Percentiles rank a stretch among this genome's conserved stretches.
Evolutionary conservation across 30 jellyfish, hydroid and myxozoan species (phyloP).

Genomic region (Aurelia aurita): DNA sequence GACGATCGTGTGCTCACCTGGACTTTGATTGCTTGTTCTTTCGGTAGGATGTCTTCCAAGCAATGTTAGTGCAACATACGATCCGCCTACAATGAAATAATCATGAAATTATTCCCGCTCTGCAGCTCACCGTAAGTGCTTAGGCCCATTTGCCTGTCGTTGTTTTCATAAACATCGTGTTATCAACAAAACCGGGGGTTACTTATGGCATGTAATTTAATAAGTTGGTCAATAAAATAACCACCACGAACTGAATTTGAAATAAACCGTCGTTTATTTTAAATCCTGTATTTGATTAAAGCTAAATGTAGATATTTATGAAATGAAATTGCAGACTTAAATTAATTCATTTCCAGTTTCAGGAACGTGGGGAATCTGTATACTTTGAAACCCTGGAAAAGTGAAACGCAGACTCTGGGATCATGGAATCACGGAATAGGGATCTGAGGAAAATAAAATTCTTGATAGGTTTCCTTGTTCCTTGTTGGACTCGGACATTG

Average conservation of each 20-base stretch:
- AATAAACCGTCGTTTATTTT: too few species aligned
- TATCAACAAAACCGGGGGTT: slow-evolving; percentile 11
- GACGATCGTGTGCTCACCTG: slow-evolving; percentile 32
- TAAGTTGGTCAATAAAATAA: too few species aligned
- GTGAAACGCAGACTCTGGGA: too few species aligned
- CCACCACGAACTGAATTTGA: too few species aligned
- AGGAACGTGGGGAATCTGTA: too few species aligned
- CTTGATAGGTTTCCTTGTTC: too few species aligned
- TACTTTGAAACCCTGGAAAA: too few species aligned
- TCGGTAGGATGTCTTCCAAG: slow-evolving; percentile 81
- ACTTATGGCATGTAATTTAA: too few species aligned
- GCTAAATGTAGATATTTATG: neutral
- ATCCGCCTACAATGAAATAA: slow-evolving; percentile 82
- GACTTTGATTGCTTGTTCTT: slow-evolving; percentile 51
- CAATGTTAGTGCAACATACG: slow-evolving; percentile 92
- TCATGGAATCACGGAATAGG: too few species aligned
- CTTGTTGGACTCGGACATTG: too few species aligned
- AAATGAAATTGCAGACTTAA: neutral
- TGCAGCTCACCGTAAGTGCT: neutral
- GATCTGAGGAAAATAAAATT: too few species aligned
- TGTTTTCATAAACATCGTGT: slow-evolving; percentile 2
- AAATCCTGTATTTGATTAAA: neutral
- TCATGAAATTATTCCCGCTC: slow-evolving; percentile 14
- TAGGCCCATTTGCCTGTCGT: slow-evolving; percentile 6
- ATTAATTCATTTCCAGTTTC: neutral